phyloP scores from a whole-genome alignment of 2,797 vertebrate species.

The Chelmon rostratus region DNA sequence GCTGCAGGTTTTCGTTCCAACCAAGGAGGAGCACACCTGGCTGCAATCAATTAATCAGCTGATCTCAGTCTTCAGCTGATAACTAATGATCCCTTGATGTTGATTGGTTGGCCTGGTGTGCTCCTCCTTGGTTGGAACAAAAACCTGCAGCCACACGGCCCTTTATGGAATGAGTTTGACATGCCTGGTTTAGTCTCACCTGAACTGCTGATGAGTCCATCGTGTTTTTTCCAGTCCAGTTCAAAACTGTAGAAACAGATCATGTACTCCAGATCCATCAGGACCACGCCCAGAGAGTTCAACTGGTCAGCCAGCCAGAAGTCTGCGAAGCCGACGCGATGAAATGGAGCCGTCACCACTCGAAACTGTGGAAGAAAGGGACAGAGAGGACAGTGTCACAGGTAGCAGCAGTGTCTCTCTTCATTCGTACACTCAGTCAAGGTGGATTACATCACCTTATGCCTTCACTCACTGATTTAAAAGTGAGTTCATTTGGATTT shows the following conservation, averaged over 20 bases:
- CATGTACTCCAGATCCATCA: constrained; percentile 99
- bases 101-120: too few relatives aligned
- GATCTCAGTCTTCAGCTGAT: too few relatives aligned
- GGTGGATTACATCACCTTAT: not conserved
- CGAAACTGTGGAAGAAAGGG: constrained; percentile 87
- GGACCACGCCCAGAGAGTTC: constrained; percentile 94
- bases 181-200: constrained; percentile 64
- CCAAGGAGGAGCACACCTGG: too few relatives aligned
- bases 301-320: constrained; percentile 99
- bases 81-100: too few relatives aligned
- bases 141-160: too few relatives aligned
- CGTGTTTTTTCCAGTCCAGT: constrained; percentile 88
- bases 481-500: not conserved
- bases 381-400: not conserved
- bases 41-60: too few relatives aligned
- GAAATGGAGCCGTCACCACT: constrained; percentile 97
- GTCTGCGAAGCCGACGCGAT: constrained; percentile 97
- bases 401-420: not conserved
- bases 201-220: constrained; percentile 78
- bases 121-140: too few relatives aligned
- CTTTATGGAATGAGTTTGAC: too few relatives aligned
- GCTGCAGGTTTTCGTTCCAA: too few relatives aligned
- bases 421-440: not conserved
- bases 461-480: not conserved
- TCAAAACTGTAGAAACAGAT: constrained; percentile 99